Evolutionary conservation across 2,113 vertebrate genomes (phyloP), one percentile per base, ranked within the genome.

Genomic region (Phodopus roborovskii): DNA sequence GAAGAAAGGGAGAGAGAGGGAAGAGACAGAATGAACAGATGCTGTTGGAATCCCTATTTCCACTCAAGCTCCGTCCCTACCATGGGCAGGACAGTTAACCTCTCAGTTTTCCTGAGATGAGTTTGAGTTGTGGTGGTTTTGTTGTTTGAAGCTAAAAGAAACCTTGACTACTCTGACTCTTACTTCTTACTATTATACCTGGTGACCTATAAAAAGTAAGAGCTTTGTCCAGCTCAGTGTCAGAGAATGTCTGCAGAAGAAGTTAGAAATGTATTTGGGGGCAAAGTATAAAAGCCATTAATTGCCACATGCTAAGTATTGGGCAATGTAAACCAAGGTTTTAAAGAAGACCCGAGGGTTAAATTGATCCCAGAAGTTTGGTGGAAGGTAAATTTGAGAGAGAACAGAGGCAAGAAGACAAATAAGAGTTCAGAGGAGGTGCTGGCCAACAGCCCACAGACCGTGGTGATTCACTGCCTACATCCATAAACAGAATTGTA

Each of bases 101-200:
- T 79, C 24, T 88, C 22, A 56, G 62, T 70, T 62, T 56, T 64
- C 6, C 22, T 13, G 7, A 78, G 79, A 92, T 1, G 58, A 86
- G 9, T 33, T 26, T 42, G 81, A 66, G 60, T 45, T 84, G 16
- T 83, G 56, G 7, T 4, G 3, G 17, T 79, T 22, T 75, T 87
- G 83, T 94, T 53, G 84, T n/a, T 28, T 84, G 45, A 94, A 92
- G 71, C 62, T 36, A 73, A 94, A 82, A 74, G 36, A 84, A 20
- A 91, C 39, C 19, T 92, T 82, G 53, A 79, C 30, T 50, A 60
- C 66, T n/a, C 36, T 26, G 19, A 24, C 16, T 85, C 10, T 50
- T 88, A 36, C 15, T 83, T 53, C 39, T 87, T 92, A n/a, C 19
- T 58, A 48, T 92, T 56, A 79, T 1, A 74, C 15, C 36, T 75